Evolutionary conservation across 1,140 invertebrate species (phyloP), one percentile per base, ranked within the genome.

Genomic region (Chrysomallon squamiferum): DNA sequence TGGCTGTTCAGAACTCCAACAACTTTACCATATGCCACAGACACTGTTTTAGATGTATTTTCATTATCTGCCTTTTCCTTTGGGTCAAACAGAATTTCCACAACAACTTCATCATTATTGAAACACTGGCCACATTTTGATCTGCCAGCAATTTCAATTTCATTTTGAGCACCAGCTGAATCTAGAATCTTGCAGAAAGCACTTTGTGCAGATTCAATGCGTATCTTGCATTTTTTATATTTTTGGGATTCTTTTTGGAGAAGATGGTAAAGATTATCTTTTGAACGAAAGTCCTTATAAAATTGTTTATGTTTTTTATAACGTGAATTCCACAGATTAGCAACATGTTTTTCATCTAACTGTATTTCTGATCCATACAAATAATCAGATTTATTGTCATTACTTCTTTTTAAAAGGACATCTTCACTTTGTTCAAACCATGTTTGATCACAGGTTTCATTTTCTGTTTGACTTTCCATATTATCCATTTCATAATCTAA

Each of bases 51-150:
- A n/a, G n/a, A n/a, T n/a, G n/a, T n/a, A n/a, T n/a, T n/a, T n/a
- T n/a, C n/a, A n/a, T n/a, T n/a, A 25, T 58, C 66, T 43, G n/a
- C 54, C 11, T 49, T n/a, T 29, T 52, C 1, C 11, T 62, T 20
- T 32, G 64, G 57, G 11, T 68, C 47, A 13, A 67, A 66, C 9
- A 79, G 52, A 11, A 83, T 43, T 62, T 80, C 69, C 1, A 83
- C 81, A 20, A 78, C 59, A 25, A 83, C 81, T 35, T 73, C 74
- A 68, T 83, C 81, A 35, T 69, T 76, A 25, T 69, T 68, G 65
- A 77, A 81, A 5, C 72, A 63, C 56, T 65, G 74, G 9, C 81
- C 81, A 64, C 73, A 74, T 65, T 74, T 79, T 41, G 72, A 72
- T 61, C 81, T 59, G 0, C 79, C 74, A 2, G 59, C 65, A 15